A percentile compares a stretch with the other conserved stretches of the same genome.
Evolutionary conservation across 2,113 vertebrate genomes (phyloP).

Genomic region (Heterochromis multidens): DNA sequence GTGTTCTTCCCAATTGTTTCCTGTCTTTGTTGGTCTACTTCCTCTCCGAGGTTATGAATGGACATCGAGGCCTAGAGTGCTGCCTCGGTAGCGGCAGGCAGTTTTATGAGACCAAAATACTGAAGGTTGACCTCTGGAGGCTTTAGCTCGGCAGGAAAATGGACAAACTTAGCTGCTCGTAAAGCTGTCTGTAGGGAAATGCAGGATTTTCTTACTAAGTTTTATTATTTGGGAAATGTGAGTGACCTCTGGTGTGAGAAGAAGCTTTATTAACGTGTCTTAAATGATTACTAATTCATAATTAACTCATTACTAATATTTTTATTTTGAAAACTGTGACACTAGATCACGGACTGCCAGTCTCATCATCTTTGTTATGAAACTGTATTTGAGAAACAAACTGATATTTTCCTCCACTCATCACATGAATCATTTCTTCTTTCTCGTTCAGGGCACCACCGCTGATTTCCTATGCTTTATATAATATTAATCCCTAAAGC

Average conservation of each 20-base stretch:
- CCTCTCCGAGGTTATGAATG: constrained; percentile 66
- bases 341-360: neutral
- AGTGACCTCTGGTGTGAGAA: constrained; percentile 3
- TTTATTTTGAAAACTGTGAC: neutral
- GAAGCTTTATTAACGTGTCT: neutral
- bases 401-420: constrained; percentile 8
- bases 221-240: constrained; percentile 44
- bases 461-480: neutral
- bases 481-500: neutral
- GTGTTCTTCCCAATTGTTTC: constrained; percentile 72
- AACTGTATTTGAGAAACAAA: neutral
- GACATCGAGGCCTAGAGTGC: neutral
- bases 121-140: constrained; percentile 25
- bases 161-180: constrained; percentile 30
- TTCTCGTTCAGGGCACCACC: neutral
- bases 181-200: constrained; percentile 23
- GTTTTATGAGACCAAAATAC: constrained; percentile 63
- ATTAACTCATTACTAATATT: neutral
- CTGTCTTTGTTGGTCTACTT: constrained; percentile 68
- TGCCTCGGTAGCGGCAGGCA: neutral
- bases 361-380: neutral
- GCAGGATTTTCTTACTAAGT: constrained; percentile 18
- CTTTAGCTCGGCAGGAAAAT: constrained; percentile 43
- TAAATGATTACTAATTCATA: too few species aligned
- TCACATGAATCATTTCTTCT: neutral